Evolutionary conservation across 1,140 invertebrate species (phyloP), one percentile per base, ranked within the genome.

Genomic region (Proctacanthus coquilletti): DNA sequence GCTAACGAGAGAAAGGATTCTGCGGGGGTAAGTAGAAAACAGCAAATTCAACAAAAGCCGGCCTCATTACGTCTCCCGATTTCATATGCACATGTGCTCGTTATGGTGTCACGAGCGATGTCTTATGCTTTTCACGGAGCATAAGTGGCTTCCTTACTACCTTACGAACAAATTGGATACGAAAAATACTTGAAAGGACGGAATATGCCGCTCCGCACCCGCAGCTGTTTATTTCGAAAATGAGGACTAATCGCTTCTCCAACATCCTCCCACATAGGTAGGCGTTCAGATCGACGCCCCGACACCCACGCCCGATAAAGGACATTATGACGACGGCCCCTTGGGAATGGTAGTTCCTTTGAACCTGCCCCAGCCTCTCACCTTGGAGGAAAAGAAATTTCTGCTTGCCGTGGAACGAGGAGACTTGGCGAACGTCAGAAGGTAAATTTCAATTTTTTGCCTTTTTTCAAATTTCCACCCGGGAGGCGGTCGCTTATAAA

Each of bases 381-480:
- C 68, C 35, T 53, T 77, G 18, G 81, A 86, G 43, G 84, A 88
- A 54, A 89, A 89, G 61, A 84, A 80, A 48, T 89, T 80, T 53
- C 62, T 89, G 6, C 60, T 88, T 27, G 80, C 83, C 1, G 84
- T 88, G 2, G 83, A 88, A 60, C 64, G 84, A 32, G 84, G 84
- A 9, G 84, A 89, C 52, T 62, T 84, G 46, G 69, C 73, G 2
- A 83, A 82, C 58, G 84, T 87, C 15, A 69, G 73, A 56, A 75
- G 77, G 73, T 75, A 60, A 60, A 50, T 43, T 31, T n/a, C n/a
- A n/a, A n/a, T n/a, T n/a, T n/a, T n/a, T n/a, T n/a, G n/a, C n/a
- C n/a, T n/a, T n/a, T n/a, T n/a, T n/a, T n/a, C n/a, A n/a, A n/a
- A n/a, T n/a, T n/a, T n/a, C n/a, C n/a, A n/a, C n/a, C n/a, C n/a